Percentiles rank a stretch among this genome's conserved stretches.
Evolutionary conservation across 2,888 invertebrate species (phyloP).

Genomic region (Eilema depressum): DNA sequence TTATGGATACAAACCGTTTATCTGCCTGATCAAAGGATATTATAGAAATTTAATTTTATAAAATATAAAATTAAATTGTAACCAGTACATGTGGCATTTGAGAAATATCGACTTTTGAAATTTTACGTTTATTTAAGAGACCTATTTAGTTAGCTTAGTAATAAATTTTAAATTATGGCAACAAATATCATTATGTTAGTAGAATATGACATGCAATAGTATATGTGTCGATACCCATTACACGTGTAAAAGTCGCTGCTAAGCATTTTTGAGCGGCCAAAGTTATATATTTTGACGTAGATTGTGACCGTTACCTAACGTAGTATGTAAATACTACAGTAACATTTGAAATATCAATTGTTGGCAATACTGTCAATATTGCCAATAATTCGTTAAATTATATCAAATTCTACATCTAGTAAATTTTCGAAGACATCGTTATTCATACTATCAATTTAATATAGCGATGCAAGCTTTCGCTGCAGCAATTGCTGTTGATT

Average conservation of each 20-base stretch:
- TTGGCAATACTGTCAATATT: neutral
- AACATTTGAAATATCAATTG: neutral
- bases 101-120: slow-evolving; percentile 41
- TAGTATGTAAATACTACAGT: neutral
- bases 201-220: slow-evolving; percentile 30
- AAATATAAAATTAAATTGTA: slow-evolving; percentile 35
- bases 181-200: slow-evolving; percentile 25
- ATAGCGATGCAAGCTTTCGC: neutral
- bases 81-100: slow-evolving; percentile 33
- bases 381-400: neutral
- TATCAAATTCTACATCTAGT: neutral
- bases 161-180: slow-evolving; percentile 26
- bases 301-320: neutral
- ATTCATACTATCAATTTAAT: neutral
- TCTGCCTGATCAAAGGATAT: slow-evolving; percentile 39
- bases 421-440: neutral
- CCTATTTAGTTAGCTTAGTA: slow-evolving; percentile 26
- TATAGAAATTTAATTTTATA: slow-evolving; percentile 18
- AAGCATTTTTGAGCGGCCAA: neutral
- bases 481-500: neutral
- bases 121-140: slow-evolving; percentile 28
- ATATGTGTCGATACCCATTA: neutral
- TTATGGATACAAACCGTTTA: slow-evolving; percentile 33
- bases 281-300: neutral
- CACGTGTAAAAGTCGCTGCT: neutral